Base-by-base conservation (phyloP, 2,797 vertebrate genomes). In the Clarias platycephalus region DNA sequence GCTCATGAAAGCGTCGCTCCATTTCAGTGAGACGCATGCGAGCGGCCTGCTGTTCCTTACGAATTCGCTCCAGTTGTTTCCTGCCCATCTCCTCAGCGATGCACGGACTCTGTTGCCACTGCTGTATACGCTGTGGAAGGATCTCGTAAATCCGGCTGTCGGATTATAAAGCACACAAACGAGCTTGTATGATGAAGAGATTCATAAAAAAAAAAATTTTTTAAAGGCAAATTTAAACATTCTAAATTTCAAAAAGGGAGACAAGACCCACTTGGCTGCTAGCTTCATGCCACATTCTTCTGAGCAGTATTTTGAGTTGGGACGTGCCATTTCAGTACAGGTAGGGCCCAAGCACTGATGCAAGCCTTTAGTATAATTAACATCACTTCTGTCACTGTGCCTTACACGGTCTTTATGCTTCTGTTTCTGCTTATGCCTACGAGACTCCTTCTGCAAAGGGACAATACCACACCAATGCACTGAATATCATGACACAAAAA, bases 51-150 rank as follows among this genome's bases (percentile, higher is more conserved):
- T 98, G 97, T 72, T 98, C 97, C 0, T 95, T 93, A 0, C 97
- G 95, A 90, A 98, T 98, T 8, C 96, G 95, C 89, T 98, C 97
- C 57, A 99, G 95, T 4, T 98, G 95, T 91, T 98, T 97, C 93
- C 97, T 98, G 10, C 97, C 97, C 0, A 97, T 97, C 67, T 99
- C 97, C 89, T 99, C 97, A 0, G 97, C 97, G 1, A 99, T 96
- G 87, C 97, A 98, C 0, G 97, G 97, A 89, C 97, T 98, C 94
- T 98, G 97, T 92, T 99, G 97, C 97, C 97, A 98, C 93, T 99
- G 97, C 91, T 98, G 97, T 89, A 98, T 98, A 2, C 97, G 96
- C 92, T 98, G 97, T 0, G 97, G 97, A 2, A 97, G 96, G 90
- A 97, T 97, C 92, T 97, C 97, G 2, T 97, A 97, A 92, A 97